These are phyloP conservation scores for Scolanthus callimorphus DNA, from an alignment of 92 coral and sea anemone genomes.

Conservation along the genomic window DNA sequence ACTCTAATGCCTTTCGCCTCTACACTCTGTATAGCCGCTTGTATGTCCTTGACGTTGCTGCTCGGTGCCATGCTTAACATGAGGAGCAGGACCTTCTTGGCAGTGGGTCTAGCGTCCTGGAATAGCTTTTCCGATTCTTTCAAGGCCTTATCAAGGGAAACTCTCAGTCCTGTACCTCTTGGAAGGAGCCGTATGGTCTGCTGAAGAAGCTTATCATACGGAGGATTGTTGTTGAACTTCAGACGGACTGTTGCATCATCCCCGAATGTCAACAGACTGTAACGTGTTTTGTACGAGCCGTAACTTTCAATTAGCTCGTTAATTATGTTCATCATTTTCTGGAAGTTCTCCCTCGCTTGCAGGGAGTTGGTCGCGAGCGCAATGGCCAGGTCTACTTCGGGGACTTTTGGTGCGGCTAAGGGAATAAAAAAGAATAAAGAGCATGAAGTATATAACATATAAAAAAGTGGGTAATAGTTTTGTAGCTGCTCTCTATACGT, in stretches of 20 bases:
- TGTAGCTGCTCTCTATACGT: too few relatives aligned
- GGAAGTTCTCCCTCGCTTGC: conserved; percentile 46
- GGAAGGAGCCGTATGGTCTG: conserved; percentile 26
- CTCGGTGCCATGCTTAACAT: conserved; percentile 70
- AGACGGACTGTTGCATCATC: conserved; percentile 37
- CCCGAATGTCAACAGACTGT: conserved; percentile 49
- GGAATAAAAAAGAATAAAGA: not conserved
- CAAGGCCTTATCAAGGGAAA: conserved; percentile 51
- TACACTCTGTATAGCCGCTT: conserved; percentile 43
- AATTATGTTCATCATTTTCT: conserved; percentile 62
- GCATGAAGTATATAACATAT: too few relatives aligned
- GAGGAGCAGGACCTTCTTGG: conserved; percentile 73
- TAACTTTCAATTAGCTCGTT: conserved; percentile 54
- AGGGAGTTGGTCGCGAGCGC: conserved; percentile 59
- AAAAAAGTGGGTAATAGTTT: too few relatives aligned
- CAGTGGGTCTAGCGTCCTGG: conserved; percentile 43
- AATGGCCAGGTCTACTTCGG: conserved; percentile 54
- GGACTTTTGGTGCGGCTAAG: conserved; percentile 26
- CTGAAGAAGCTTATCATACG: conserved; percentile 34
- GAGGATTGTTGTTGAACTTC: conserved; percentile 34
- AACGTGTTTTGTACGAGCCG: conserved; percentile 50
- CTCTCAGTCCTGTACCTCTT: conserved; percentile 26
- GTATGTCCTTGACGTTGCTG: conserved; percentile 39
- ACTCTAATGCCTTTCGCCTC: conserved; percentile 67
- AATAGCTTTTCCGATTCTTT: conserved; percentile 42